These are phyloP conservation scores for Apamea monoglypha DNA, from an alignment of 2,888 invertebrate genomes.

Conservation along the genomic window DNA sequence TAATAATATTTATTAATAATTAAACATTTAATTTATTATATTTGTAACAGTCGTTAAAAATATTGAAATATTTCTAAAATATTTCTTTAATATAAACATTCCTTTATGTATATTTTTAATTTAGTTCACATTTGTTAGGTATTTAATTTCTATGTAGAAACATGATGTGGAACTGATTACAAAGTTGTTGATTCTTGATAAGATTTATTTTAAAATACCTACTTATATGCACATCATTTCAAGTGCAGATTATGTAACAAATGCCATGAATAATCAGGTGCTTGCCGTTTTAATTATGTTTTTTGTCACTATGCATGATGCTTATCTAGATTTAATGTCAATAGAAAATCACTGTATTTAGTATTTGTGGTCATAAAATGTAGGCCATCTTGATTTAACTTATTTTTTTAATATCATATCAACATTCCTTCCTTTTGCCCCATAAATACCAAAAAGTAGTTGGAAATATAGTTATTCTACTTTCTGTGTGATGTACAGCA, in stretches of 20 bases:
- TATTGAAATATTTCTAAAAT: no score
- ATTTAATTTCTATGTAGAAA: not conserved
- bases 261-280: not conserved
- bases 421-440: not conserved
- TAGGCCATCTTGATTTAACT: not conserved
- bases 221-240: conserved; percentile 5
- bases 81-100: no score
- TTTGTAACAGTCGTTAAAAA: not conserved
- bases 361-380: not conserved
- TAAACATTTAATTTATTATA: not conserved
- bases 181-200: conserved; percentile 12
- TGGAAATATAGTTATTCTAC: not conserved
- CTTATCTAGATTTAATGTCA: not conserved
- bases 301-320: not conserved
- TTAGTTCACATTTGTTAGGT: not conserved
- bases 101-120: not conserved
- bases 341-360: not conserved
- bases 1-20: not conserved
- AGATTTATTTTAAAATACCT: conserved; percentile 15
- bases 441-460: not conserved
- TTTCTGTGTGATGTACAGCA: not conserved
- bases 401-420: not conserved
- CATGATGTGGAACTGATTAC: conserved; percentile 3
- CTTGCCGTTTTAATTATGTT: not conserved
- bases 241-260: not conserved